These are phyloP conservation scores for Brachypodius melanocephalos DNA, from an alignment of 2,113 vertebrate species.

Conservation along the genomic window DNA sequence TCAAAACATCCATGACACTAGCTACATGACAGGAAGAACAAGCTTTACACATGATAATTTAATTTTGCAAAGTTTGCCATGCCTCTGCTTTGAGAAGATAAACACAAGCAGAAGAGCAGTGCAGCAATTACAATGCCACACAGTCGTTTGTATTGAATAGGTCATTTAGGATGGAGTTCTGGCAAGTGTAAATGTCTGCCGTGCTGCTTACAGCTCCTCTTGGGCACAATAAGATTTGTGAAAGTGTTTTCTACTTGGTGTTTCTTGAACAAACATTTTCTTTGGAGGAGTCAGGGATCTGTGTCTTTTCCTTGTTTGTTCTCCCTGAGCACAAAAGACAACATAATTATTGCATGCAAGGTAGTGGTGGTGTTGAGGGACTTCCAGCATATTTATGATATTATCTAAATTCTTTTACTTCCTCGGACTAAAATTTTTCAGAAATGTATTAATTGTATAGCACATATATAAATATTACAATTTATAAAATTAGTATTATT, in stretches of 20 bases:
- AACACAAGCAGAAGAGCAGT: background rate
- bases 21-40: background rate
- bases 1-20: background rate
- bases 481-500: background rate
- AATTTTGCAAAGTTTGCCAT: background rate
- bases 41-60: background rate
- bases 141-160: slow-evolving; percentile 38
- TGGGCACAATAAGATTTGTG: slow-evolving; percentile 59
- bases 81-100: background rate
- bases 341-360: background rate
- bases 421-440: background rate
- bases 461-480: background rate
- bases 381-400: background rate
- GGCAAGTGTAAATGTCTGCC: slow-evolving; percentile 40
- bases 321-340: slow-evolving; percentile 35
- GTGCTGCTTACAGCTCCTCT: slow-evolving; percentile 37
- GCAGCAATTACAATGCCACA: slow-evolving; percentile 8
- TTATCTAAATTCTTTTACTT: background rate
- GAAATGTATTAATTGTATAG: background rate
- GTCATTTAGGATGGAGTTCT: slow-evolving; percentile 46
- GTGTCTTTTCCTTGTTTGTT: slow-evolving; percentile 35
- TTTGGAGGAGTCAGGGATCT: background rate
- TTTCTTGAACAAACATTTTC: slow-evolving; percentile 62
- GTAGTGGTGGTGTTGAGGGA: slow-evolving; percentile 8
- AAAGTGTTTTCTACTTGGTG: slow-evolving; percentile 54